Conservation (phyloP, 2,113 vertebrate genomes). For the Mustela lutreola region DNA sequence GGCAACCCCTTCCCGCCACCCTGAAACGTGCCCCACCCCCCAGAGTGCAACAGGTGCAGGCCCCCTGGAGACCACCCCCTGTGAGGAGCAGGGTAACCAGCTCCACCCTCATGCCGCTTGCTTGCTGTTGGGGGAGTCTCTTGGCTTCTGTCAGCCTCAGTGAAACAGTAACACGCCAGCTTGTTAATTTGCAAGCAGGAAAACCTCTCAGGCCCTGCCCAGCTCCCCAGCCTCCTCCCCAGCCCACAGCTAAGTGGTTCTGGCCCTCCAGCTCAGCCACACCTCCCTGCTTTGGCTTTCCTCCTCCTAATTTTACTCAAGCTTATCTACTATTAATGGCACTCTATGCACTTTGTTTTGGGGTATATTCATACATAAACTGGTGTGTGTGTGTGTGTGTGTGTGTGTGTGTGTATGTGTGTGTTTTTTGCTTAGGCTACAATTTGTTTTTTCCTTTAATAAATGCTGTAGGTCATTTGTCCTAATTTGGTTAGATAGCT, state of each 20-base stretch:
- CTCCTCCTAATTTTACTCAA: neutral
- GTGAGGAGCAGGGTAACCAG: neutral
- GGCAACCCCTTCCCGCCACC: neutral
- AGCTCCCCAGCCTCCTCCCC: neutral
- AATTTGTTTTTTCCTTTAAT: neutral
- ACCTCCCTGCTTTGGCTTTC: neutral
- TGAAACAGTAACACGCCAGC: neutral
- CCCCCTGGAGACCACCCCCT: no score
- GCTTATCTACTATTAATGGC: neutral
- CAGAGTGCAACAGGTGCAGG: neutral
- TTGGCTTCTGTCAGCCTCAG: neutral
- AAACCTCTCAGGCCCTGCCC: neutral
- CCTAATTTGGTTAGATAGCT: slow-evolving; percentile 20
- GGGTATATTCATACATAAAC: neutral
- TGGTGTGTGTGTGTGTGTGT: neutral
- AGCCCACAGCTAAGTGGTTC: neutral
- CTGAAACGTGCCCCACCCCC: neutral
- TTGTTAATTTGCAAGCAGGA: neutral
- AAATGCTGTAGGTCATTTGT: neutral
- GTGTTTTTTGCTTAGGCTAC: neutral
- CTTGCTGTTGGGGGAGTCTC: neutral
- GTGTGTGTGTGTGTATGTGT: neutral
- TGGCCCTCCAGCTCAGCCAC: neutral
- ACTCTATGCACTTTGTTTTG: neutral
- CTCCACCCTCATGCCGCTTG: neutral